A percentile compares a stretch with the other conserved stretches of the same genome.
phyloP scores from a whole-genome alignment of 37 sponge, comb jelly and placozoan species.

The Bolinopsis microptera region DNA sequence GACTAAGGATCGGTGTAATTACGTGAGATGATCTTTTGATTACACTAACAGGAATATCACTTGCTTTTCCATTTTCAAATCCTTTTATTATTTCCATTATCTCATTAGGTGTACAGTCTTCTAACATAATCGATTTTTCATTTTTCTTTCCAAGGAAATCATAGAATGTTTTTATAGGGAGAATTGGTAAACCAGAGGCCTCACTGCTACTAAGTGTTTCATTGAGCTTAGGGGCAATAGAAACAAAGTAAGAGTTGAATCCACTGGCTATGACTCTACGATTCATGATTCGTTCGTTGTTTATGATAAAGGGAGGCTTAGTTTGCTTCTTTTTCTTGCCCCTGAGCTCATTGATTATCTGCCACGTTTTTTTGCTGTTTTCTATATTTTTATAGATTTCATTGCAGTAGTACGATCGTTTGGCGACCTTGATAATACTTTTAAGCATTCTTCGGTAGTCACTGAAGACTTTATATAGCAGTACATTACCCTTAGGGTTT shows the following conservation, averaged over 20 bases:
- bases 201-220: not conserved
- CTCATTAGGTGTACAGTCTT: not conserved
- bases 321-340: no score
- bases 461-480: not conserved
- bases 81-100: not conserved
- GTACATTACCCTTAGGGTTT: not conserved
- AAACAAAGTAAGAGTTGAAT: not conserved
- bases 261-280: not conserved
- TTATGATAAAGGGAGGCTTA: not conserved
- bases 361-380: no score
- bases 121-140: not conserved
- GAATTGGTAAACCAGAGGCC: not conserved
- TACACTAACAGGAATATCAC: no score
- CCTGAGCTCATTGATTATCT: no score
- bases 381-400: not conserved
- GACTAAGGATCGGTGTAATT: not conserved
- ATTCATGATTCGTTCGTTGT: not conserved
- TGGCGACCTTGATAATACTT: not conserved
- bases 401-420: not conserved
- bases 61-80: no score
- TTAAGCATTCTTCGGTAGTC: not conserved
- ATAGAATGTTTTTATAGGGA: not conserved
- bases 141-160: not conserved
- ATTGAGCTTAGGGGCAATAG: not conserved
- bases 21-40: not conserved